These are phyloP conservation scores for Chlamydotis undulata DNA, from an alignment of 2,113 vertebrate genomes.

Conservation along the genomic window DNA sequence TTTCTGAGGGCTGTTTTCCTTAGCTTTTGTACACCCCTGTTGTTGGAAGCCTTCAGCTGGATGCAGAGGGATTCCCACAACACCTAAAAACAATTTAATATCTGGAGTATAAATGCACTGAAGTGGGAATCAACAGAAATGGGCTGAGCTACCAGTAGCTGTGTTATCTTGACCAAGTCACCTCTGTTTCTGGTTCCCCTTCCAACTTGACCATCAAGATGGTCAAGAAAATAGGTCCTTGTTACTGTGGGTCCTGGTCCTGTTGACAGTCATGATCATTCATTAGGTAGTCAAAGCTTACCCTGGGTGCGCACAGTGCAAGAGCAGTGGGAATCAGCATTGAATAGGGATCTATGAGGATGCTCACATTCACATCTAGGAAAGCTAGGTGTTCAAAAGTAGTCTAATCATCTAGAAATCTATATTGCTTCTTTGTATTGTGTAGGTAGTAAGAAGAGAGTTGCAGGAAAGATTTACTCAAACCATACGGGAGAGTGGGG, in stretches of 20 bases:
- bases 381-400: not conserved
- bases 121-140: not conserved
- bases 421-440: not conserved
- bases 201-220: not conserved
- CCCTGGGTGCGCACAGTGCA: not conserved
- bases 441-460: not conserved
- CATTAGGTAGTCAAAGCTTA: not conserved
- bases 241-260: not conserved
- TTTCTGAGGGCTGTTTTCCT: not conserved
- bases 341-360: not conserved
- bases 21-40: not conserved
- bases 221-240: not conserved
- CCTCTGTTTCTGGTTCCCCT: not conserved
- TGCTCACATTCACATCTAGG: not conserved
- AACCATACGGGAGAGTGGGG: not conserved
- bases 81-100: not conserved
- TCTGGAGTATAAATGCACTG: not conserved
- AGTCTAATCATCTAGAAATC: not conserved
- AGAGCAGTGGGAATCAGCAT: not conserved
- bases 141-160: accelerated
- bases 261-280: not conserved
- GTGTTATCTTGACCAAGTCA: not conserved
- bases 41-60: not conserved
- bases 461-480: not conserved
- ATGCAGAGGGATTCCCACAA: not conserved